These are phyloP conservation scores for Paramacrobiotus metropolitanus DNA, from an alignment of 1,140 invertebrate species.

Conservation along the genomic window DNA sequence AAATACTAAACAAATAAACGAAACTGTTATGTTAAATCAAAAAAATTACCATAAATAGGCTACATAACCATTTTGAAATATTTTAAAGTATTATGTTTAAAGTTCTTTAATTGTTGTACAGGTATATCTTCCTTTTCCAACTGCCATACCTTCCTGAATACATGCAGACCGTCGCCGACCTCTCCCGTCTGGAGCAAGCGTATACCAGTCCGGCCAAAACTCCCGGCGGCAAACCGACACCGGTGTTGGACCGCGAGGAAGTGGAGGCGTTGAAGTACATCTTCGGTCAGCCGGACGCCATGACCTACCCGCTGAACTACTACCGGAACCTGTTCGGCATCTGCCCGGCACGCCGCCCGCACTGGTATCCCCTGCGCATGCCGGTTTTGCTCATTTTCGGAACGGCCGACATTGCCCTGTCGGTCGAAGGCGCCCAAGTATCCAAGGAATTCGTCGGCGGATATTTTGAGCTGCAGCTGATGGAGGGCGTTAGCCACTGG, in stretches of 20 bases:
- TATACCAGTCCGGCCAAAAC: not conserved
- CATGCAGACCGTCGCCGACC: conserved; percentile 4
- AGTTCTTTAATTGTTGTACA: conserved; percentile 10
- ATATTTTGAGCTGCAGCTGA: not conserved
- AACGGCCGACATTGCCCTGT: not conserved
- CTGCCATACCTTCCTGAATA: conserved; percentile 12
- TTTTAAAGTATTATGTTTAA: conserved; percentile 3
- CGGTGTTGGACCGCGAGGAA: conserved; percentile 3
- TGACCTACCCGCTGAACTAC: conserved; percentile 13
- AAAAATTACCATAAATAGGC: too few species aligned
- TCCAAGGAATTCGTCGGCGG: not conserved
- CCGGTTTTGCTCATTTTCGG: not conserved
- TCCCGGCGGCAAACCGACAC: not conserved
- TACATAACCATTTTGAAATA: too few species aligned
- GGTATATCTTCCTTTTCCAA: conserved; percentile 14
- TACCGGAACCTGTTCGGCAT: conserved; percentile 10
- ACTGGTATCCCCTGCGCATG: not conserved
- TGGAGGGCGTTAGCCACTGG: conserved; percentile 12
- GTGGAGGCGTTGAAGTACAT: conserved; percentile 13
- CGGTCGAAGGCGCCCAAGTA: not conserved
- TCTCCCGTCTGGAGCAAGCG: not conserved
- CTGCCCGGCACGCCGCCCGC: not conserved
- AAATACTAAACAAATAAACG: too few species aligned
- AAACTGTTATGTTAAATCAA: too few species aligned
- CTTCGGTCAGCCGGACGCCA: conserved; percentile 11